phyloP scores from a whole-genome alignment of 2,888 invertebrate species.

The Arge pagana region DNA sequence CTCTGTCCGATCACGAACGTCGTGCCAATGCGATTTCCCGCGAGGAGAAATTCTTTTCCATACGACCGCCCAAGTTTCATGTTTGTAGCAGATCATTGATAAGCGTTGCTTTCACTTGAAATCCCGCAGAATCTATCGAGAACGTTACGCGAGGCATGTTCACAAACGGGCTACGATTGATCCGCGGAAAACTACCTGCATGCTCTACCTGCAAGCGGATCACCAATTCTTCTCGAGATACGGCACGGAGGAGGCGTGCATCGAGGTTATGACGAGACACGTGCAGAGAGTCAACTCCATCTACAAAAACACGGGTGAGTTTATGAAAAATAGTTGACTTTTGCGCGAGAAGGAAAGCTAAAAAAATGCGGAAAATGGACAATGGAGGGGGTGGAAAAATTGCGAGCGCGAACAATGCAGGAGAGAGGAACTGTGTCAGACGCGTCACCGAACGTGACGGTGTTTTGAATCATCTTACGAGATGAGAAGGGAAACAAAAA shows the following conservation, averaged over 20 bases:
- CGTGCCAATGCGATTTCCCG: too few species aligned
- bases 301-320: slow-evolving; percentile 80
- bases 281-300: slow-evolving; percentile 92
- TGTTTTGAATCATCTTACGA: too few species aligned
- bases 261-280: slow-evolving; percentile 93
- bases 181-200: slow-evolving; percentile 90
- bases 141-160: slow-evolving; percentile 47
- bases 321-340: background rate
- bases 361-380: background rate
- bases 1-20: too few species aligned
- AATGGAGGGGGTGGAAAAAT: background rate
- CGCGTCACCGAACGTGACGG: too few species aligned
- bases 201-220: slow-evolving; percentile 94
- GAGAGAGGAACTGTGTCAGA: background rate
- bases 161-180: slow-evolving; percentile 71
- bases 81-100: too few species aligned
- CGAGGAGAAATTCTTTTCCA: too few species aligned
- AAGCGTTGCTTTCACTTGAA: too few species aligned
- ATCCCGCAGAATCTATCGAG: slow-evolving; percentile 40
- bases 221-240: slow-evolving; percentile 95
- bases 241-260: slow-evolving; percentile 91
- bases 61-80: too few species aligned
- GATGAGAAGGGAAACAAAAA: too few species aligned
- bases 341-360: background rate
- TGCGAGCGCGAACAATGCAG: background rate